These are phyloP conservation scores for Hypercompe scribonia DNA, from an alignment of 2,888 invertebrate species.

Conservation along the genomic window DNA sequence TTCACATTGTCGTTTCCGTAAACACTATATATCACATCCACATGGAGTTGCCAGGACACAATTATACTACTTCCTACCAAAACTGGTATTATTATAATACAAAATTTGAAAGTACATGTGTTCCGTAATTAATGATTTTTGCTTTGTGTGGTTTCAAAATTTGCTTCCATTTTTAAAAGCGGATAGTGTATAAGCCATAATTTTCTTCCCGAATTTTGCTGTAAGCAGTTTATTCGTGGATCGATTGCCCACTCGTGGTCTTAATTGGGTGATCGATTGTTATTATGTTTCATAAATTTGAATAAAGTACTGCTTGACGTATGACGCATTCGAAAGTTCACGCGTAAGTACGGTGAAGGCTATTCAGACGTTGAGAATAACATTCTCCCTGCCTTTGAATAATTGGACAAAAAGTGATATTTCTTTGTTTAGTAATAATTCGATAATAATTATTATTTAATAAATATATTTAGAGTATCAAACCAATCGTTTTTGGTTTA, in stretches of 20 bases:
- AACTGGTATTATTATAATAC: not conserved
- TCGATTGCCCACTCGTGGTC: slow-evolving; percentile 34
- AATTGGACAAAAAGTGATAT: not conserved
- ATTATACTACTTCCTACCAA: not conserved
- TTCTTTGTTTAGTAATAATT: not conserved
- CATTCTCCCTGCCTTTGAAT: not conserved
- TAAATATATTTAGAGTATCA: not conserved
- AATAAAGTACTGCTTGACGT: slow-evolving; percentile 38
- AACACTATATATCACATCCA: not conserved
- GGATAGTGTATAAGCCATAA: not conserved
- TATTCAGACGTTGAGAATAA: slow-evolving; percentile 16
- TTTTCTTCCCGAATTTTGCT: not conserved
- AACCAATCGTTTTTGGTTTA: too few species aligned
- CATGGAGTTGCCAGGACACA: not conserved
- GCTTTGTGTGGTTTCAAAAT: not conserved
- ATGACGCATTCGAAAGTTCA: slow-evolving; percentile 48
- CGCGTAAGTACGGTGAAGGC: slow-evolving; percentile 43
- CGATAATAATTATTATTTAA: not conserved
- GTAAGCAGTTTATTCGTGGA: slow-evolving; percentile 26
- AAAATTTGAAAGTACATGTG: not conserved
- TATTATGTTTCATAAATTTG: slow-evolving; percentile 47
- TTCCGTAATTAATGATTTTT: not conserved
- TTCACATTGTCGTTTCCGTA: not conserved
- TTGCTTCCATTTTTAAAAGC: not conserved
- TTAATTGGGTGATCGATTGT: slow-evolving; percentile 44